phyloP scores from a whole-genome alignment of 2,888 invertebrate genomes.

The Argyresthia goedartella region DNA sequence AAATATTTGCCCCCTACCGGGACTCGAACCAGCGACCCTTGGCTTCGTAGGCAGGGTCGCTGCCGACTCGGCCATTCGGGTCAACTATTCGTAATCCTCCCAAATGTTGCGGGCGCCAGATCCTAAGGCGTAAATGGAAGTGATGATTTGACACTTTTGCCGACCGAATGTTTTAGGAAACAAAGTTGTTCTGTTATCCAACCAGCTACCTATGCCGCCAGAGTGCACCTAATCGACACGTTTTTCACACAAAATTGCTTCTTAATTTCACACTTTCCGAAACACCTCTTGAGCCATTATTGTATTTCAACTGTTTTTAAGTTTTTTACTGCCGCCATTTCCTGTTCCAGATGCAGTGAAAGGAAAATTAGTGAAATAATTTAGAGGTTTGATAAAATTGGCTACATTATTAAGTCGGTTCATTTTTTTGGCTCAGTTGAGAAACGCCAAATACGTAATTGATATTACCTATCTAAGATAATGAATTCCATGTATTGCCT shows the following conservation, averaged over 20 bases:
- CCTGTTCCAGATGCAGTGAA: constrained; percentile 19
- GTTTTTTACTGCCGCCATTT: neutral
- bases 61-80: too few relatives aligned
- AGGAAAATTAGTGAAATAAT: constrained; percentile 19
- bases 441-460: too few relatives aligned
- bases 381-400: neutral
- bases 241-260: constrained; percentile 46
- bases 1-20: too few relatives aligned
- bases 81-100: constrained; percentile 5
- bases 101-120: constrained; percentile 33
- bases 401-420: too few relatives aligned
- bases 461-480: too few relatives aligned
- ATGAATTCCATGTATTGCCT: too few relatives aligned
- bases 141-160: constrained; percentile 61
- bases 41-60: too few relatives aligned
- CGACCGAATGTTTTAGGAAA: constrained; percentile 56
- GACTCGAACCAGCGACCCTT: too few relatives aligned
- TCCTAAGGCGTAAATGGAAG: constrained; percentile 52
- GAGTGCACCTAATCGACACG: constrained; percentile 44
- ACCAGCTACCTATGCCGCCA: constrained; percentile 26
- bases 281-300: constrained; percentile 30
- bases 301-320: constrained; percentile 10
- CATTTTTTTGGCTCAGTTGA: too few relatives aligned
- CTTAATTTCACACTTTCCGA: constrained; percentile 57
- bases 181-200: constrained; percentile 37